Evolutionary conservation across 2,888 invertebrate species (phyloP).

Genomic region (Lithophane ornitopus): DNA sequence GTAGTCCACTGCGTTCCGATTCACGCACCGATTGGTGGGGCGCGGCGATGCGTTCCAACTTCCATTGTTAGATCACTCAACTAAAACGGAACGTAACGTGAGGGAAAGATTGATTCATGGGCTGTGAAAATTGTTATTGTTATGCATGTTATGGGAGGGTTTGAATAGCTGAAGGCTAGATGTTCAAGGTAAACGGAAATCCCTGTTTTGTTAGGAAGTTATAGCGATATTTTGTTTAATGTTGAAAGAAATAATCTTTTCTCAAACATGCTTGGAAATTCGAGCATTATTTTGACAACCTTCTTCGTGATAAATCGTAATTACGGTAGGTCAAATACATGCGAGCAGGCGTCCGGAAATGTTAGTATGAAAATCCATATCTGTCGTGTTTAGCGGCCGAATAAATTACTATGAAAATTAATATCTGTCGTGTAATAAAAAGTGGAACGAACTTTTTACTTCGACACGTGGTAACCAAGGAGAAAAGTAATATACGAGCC

Average conservation of each 20-base stretch:
- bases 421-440: too few species aligned
- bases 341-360: too few species aligned
- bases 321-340: too few species aligned
- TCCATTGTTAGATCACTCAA: conserved; percentile 58
- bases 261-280: too few species aligned
- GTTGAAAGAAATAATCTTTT: not conserved
- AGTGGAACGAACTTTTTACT: too few species aligned
- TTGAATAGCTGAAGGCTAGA: not conserved
- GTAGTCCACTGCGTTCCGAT: conserved; percentile 59
- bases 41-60: conserved; percentile 62
- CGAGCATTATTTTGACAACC: too few species aligned
- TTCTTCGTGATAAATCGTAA: too few species aligned
- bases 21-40: conserved; percentile 60
- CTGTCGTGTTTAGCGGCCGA: too few species aligned
- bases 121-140: conserved; percentile 50
- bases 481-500: too few species aligned
- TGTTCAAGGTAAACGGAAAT: not conserved
- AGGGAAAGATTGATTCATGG: conserved; percentile 60
- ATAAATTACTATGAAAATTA: too few species aligned
- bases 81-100: conserved; percentile 63
- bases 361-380: too few species aligned
- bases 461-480: too few species aligned
- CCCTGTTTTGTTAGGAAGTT: not conserved
- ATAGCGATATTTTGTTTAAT: not conserved
- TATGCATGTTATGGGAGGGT: conserved; percentile 10